Base-by-base conservation (phyloP, 2,888 invertebrate genomes). In the Schizotus pectinicornis region DNA sequence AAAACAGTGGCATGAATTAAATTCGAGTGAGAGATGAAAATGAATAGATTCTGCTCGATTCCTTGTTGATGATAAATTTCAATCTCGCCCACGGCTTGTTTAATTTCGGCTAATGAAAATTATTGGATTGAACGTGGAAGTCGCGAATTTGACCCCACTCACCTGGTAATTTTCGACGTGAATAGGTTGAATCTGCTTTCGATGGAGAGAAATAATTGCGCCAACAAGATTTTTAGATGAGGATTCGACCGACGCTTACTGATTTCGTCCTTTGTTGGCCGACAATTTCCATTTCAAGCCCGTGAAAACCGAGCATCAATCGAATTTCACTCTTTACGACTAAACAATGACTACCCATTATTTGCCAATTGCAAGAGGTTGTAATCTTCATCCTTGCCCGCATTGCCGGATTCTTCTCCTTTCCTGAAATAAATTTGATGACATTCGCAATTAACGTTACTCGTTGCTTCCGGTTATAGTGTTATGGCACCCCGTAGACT, bases 51-150 rank as follows among this genome's bases (percentile, higher is more conserved):
- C 22, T 22, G 5, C 22, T 22, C 5, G 22, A 22, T 22, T 22
- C 22, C 22, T 22, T 22, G 53, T 42, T 53, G 33, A 53, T 53
- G 53, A 53, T 53, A 53, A 53, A 54, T 54, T 54, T 39, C 47
- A 22, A 54, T 47, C 32, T 54, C 54, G 47, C 54, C 54, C 54
- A 54, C 54, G 53, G 33, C 48, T 35, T 48, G 54, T 54, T 54
- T 54, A 54, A 54, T 54, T 54, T 54, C 47, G 33, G 30, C 47
- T 54, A 54, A 54, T 54, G 54, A 54, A 54, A 54, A 54, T 54
- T 54, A 54, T 54, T 41, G 54, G 47, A 53, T 53, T 53, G 53
- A 35, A 53, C 38, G 45, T 53, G 34, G 45, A 52, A 46, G 53
- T 45, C 14, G 11, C 53, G 45, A 43, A 52, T 43, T 52, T 43